Base-by-base conservation (phyloP, 2,888 invertebrate species). In the Pterostichus madidus region DNA sequence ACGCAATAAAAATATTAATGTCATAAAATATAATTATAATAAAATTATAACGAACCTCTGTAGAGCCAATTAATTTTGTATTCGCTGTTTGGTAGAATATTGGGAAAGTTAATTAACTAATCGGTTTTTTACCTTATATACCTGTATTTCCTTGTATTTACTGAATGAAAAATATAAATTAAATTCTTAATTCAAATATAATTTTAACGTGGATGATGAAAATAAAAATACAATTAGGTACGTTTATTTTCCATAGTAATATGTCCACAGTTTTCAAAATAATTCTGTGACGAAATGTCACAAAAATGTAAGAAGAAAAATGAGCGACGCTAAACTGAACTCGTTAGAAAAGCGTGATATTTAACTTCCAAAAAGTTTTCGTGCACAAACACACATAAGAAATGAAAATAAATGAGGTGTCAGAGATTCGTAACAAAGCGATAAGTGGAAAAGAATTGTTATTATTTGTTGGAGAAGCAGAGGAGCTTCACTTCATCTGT, bases 381-480 rank as follows among this genome's bases (percentile, higher is more conserved):
- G 10, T 24, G 24, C 53, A 53, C 73, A 46, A 64, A 73, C 73
- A 17, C 73, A 46, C 8, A 49, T 31, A 44, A 44, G 49, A 73
- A 59, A 73, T 73, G 73, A 32, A 44, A 73, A 73, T 73, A 73
- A 73, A 73, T 73, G 73, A 73, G 73, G 49, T 49, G 73, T 44
- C 73, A 73, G 73, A 15, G 46, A 73, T 73, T 73, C 46, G 10
- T 15, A 73, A 73, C 73, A 73, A 73, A 73, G 64, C 17, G 73
- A 73, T 73, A 73, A 73, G 46, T 73, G 73, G 17, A 44, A 46
- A 17, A 46, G 31, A 71, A 11, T 44, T 73, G 13, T 73, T 46
- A 73, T 17, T 15, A 73, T 73, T 73, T 73, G 73, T 17, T n/a
- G 49, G 13, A 61, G 64, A 64, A 64, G 24, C 64, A 24, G 31